Percentiles rank a stretch among this genome's conserved stretches.
phyloP scores from a whole-genome alignment of 2,888 invertebrate species.

The Cataglyphis albicans region DNA sequence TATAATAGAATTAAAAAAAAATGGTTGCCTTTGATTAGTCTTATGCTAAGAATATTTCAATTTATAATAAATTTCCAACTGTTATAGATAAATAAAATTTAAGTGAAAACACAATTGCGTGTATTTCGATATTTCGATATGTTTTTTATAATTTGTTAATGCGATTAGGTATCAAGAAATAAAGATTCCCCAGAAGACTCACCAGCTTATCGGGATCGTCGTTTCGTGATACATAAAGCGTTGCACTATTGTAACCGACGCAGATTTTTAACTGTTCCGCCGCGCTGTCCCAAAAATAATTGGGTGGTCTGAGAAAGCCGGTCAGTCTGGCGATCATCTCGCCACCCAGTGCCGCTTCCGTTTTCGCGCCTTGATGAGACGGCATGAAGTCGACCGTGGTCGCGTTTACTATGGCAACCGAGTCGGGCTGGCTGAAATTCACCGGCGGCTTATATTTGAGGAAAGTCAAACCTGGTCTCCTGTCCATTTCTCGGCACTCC shows the following conservation, averaged over 20 bases:
- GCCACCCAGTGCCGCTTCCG: constrained; percentile 90
- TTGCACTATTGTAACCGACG: constrained; percentile 92
- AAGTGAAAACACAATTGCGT: background rate
- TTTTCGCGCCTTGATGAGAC: constrained; percentile 89
- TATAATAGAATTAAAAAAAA: background rate
- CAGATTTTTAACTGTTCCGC: constrained; percentile 92
- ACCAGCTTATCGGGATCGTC: constrained; percentile 81
- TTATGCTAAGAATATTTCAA: background rate
- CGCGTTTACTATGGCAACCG: constrained; percentile 94
- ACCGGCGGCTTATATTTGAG: constrained; percentile 95
- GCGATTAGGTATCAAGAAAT: constrained; percentile 21
- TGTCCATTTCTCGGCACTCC: constrained; percentile 92
- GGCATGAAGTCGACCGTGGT: constrained; percentile 93
- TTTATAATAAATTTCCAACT: background rate
- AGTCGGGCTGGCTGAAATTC: constrained; percentile 95
- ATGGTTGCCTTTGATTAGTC: background rate
- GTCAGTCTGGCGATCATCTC: constrained; percentile 92
- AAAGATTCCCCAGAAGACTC: constrained; percentile 51
- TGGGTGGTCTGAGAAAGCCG: constrained; percentile 94
- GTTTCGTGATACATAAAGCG: constrained; percentile 86
- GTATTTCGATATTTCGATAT: background rate
- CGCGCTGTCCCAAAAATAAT: constrained; percentile 89
- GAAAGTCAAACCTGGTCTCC: constrained; percentile 95
- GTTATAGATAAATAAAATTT: background rate
- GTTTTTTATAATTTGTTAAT: background rate